These are phyloP conservation scores for Azorinus chamasolen DNA, from an alignment of 2,888 invertebrate genomes.

Conservation along the genomic window DNA sequence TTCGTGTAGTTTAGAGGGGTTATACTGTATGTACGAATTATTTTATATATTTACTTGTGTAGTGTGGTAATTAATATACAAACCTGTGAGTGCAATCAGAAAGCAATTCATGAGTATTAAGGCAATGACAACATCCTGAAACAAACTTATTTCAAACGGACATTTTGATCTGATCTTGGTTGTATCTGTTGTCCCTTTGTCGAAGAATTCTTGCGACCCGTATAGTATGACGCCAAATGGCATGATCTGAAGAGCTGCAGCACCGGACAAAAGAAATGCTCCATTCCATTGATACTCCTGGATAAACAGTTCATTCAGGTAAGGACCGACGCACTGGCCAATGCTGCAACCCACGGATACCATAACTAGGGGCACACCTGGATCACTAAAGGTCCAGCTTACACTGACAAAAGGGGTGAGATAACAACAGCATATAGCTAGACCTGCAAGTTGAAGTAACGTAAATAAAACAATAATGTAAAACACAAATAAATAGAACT, in stretches of 20 bases:
- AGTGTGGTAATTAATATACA: not conserved
- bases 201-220: slow-evolving; percentile 15
- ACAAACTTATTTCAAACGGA: not conserved
- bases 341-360: slow-evolving; percentile 43
- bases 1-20: too few species aligned
- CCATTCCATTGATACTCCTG: slow-evolving; percentile 31
- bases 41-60: too few species aligned
- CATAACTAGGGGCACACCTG: slow-evolving; percentile 45
- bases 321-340: slow-evolving; percentile 41
- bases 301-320: slow-evolving; percentile 32
- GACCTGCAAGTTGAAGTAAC: slow-evolving; percentile 17
- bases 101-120: not conserved
- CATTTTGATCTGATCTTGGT: too few species aligned
- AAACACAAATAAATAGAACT: too few species aligned
- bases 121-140: slow-evolving; percentile 1
- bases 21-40: too few species aligned
- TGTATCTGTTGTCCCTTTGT: too few species aligned
- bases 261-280: slow-evolving; percentile 33
- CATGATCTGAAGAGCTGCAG: slow-evolving; percentile 28
- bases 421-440: slow-evolving; percentile 39
- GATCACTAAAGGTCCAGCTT: slow-evolving; percentile 41
- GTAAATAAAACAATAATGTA: too few species aligned
- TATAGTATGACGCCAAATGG: slow-evolving; percentile 29
- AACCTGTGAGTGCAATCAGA: slow-evolving; percentile 1
- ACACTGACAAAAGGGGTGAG: slow-evolving; percentile 35